phyloP scores from a whole-genome alignment of 2,113 vertebrate genomes.

The Podarcis raffonei region DNA sequence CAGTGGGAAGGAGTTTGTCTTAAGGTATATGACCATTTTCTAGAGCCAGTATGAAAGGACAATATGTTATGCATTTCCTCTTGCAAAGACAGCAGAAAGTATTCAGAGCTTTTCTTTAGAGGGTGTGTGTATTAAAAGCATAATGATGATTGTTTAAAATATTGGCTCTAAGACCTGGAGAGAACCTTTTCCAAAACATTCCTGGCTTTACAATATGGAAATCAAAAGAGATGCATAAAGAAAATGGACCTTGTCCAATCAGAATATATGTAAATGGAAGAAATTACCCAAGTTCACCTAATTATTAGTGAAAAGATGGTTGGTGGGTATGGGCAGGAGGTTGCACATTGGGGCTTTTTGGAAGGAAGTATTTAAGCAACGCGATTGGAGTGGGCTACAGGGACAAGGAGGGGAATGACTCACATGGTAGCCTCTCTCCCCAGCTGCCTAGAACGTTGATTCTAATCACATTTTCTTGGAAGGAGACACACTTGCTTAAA shows the following conservation, averaged over 20 bases:
- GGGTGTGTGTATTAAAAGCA: not conserved
- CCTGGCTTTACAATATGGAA: not conserved
- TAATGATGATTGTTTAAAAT: not conserved
- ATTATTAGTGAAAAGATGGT: not conserved
- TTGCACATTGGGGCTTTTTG: not conserved
- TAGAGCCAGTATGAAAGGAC: not conserved
- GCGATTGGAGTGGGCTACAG: not conserved
- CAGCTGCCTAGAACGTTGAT: not conserved
- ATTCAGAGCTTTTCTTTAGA: not conserved
- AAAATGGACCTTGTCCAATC: not conserved
- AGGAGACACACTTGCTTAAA: not conserved
- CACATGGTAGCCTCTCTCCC: not conserved
- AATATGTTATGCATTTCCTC: not conserved
- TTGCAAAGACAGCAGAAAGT: not conserved
- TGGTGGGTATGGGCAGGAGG: not conserved
- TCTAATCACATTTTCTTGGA: not conserved
- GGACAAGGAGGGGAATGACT: not conserved
- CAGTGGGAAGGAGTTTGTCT: not conserved
- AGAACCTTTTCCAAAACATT: not conserved
- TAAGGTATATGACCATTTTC: not conserved
- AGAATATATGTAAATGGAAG: not conserved
- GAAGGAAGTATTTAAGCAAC: not conserved
- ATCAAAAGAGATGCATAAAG: not conserved
- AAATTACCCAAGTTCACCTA: not conserved
- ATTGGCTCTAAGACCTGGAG: not conserved